Conservation (phyloP, 2,797 vertebrate species). For the Erpetoichthys calabaricus region DNA sequence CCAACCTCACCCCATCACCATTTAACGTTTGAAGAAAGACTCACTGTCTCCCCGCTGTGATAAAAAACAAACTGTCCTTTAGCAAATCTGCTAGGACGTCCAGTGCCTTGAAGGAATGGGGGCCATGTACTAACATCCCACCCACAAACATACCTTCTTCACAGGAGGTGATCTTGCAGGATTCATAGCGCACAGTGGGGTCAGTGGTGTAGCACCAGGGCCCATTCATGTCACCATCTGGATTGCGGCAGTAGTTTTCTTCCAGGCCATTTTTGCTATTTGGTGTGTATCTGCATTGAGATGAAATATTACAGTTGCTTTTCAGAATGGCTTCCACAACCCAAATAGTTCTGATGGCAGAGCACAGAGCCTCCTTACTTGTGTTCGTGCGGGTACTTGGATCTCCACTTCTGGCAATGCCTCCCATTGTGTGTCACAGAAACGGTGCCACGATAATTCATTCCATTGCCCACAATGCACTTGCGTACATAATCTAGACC, state of each 20-base stretch:
- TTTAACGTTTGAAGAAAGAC: too few species aligned
- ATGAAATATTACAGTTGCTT: neutral
- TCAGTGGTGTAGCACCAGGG: slow-evolving; percentile 89
- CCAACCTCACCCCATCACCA: neutral
- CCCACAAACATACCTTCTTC: slow-evolving; percentile 67
- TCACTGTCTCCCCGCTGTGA: too few species aligned
- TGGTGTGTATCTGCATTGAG: slow-evolving; percentile 70
- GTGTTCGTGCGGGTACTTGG: slow-evolving; percentile 81
- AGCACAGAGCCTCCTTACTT: slow-evolving; percentile 41
- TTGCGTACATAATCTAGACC: slow-evolving; percentile 70
- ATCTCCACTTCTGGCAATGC: slow-evolving; percentile 77
- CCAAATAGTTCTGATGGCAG: neutral
- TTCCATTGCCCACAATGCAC: slow-evolving; percentile 66
- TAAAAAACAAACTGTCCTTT: too few species aligned
- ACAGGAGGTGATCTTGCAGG: slow-evolving; percentile 77
- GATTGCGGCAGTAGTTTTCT: slow-evolving; percentile 86
- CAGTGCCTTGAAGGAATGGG: too few species aligned
- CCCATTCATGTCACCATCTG: slow-evolving; percentile 65
- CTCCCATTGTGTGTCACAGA: slow-evolving; percentile 54
- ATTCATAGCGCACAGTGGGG: slow-evolving; percentile 63
- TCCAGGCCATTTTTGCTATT: slow-evolving; percentile 68
- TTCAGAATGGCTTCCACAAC: neutral
- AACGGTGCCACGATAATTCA: slow-evolving; percentile 60
- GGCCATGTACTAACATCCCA: too few species aligned
- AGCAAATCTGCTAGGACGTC: too few species aligned